Evolutionary conservation across 2,888 invertebrate genomes (phyloP).

Genomic region (Rhorus exstirpatorius): DNA sequence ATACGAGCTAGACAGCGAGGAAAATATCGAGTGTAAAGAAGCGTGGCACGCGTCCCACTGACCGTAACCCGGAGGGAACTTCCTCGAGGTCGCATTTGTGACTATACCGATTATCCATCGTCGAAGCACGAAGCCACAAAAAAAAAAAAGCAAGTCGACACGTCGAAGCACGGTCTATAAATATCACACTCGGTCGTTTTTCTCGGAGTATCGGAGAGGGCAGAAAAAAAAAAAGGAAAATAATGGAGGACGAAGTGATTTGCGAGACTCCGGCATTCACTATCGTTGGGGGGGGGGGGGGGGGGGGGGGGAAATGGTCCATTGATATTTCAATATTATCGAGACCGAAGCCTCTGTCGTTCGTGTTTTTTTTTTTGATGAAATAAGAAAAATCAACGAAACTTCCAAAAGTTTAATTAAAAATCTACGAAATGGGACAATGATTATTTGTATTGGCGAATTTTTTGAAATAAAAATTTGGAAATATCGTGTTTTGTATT

Average conservation of each 20-base stretch:
- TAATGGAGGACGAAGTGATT: background rate
- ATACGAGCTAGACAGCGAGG: slow-evolving; percentile 1
- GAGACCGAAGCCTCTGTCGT: too few relatives aligned
- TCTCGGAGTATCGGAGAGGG: background rate
- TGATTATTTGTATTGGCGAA: too few relatives aligned
- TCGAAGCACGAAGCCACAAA: slow-evolving; percentile 44
- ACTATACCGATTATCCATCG: slow-evolving; percentile 53
- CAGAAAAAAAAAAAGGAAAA: background rate
- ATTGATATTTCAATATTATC: too few relatives aligned
- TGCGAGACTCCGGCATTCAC: too few relatives aligned
- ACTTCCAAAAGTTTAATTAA: too few relatives aligned
- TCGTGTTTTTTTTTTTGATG: too few relatives aligned
- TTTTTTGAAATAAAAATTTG: slow-evolving; percentile 23
- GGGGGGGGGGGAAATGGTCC: too few relatives aligned
- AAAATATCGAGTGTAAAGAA: slow-evolving; percentile 37
- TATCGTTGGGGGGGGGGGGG: too few relatives aligned
- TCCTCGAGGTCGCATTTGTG: slow-evolving; percentile 74
- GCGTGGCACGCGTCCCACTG: slow-evolving; percentile 75
- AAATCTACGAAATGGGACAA: too few relatives aligned
- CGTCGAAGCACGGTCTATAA: slow-evolving; percentile 4
- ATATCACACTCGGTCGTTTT: slow-evolving; percentile 14
- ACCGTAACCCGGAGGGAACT: slow-evolving; percentile 80
- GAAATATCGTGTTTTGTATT: slow-evolving; percentile 36
- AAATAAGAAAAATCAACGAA: too few relatives aligned
- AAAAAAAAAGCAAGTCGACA: slow-evolving; percentile 45